phyloP scores from a whole-genome alignment of 2,888 invertebrate species.

The Pristionchus exspectatus region DNA sequence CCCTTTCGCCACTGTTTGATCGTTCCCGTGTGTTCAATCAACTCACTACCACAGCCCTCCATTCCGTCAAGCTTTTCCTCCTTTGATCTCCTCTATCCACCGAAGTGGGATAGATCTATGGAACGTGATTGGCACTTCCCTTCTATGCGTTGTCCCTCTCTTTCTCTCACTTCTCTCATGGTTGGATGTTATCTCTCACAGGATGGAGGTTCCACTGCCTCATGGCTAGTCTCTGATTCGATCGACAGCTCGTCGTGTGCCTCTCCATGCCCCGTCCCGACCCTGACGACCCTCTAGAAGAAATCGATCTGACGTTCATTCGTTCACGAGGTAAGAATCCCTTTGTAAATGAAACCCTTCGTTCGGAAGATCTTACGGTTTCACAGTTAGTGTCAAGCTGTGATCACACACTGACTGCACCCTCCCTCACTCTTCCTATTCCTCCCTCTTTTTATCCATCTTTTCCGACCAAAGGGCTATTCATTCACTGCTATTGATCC shows the following conservation, averaged over 20 bases:
- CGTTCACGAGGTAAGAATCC: slow-evolving; percentile 40
- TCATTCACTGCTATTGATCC: slow-evolving; percentile 39
- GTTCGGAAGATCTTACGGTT: neutral
- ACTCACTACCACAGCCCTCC: neutral
- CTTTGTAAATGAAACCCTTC: neutral
- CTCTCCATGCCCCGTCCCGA: slow-evolving; percentile 39
- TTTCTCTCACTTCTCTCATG: slow-evolving; percentile 12
- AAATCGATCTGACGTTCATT: slow-evolving; percentile 54
- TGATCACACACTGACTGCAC: slow-evolving; percentile 25
- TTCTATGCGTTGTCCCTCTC: slow-evolving; percentile 21
- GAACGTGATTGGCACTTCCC: slow-evolving; percentile 43
- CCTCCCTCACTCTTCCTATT: neutral
- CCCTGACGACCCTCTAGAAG: slow-evolving; percentile 43
- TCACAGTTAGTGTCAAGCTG: neutral
- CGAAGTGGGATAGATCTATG: neutral
- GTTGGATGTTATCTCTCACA: slow-evolving; percentile 37
- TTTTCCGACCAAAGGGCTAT: slow-evolving; percentile 14
- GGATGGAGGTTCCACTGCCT: slow-evolving; percentile 43
- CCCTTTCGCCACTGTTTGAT: slow-evolving; percentile 39
- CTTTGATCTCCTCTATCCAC: slow-evolving; percentile 37
- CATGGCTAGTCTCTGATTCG: slow-evolving; percentile 45
- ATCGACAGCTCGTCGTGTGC: neutral
- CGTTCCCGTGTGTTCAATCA: slow-evolving; percentile 36
- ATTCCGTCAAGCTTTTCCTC: slow-evolving; percentile 30
- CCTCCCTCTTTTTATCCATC: neutral